Conservation (phyloP, 2,113 vertebrate genomes). For the Laticauda colubrina region DNA sequence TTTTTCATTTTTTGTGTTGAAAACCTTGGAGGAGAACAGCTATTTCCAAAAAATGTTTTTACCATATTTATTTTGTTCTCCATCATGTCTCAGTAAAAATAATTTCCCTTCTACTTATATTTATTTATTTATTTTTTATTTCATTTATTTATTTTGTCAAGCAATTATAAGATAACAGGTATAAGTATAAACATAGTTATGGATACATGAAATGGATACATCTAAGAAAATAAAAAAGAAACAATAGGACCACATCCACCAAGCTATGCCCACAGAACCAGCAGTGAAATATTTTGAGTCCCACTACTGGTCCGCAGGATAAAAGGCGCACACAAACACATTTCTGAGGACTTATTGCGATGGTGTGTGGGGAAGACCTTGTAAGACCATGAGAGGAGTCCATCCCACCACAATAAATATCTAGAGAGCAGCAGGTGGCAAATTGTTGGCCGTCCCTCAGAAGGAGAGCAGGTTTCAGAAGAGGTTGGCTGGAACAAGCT, state of each 20-base stretch:
- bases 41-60: no score
- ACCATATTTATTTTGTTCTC: no score
- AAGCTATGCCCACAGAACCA: no score
- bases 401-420: not conserved
- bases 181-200: no score
- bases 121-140: no score
- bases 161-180: no score
- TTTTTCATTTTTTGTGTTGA: not conserved
- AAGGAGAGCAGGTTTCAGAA: not conserved
- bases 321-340: not conserved
- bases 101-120: not conserved
- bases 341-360: not conserved
- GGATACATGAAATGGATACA: no score
- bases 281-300: no score
- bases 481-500: not conserved
- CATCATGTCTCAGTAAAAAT: not conserved
- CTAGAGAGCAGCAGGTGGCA: conserved; percentile 8
- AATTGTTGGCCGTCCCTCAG: not conserved
- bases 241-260: no score
- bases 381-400: not conserved
- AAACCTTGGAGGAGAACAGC: not conserved
- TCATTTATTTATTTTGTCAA: no score
- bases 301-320: not conserved
- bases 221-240: no score
- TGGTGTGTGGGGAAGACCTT: not conserved